Evolutionary conservation across 2,888 invertebrate genomes (phyloP).

Genomic region (Ferdinandea cuprea): DNA sequence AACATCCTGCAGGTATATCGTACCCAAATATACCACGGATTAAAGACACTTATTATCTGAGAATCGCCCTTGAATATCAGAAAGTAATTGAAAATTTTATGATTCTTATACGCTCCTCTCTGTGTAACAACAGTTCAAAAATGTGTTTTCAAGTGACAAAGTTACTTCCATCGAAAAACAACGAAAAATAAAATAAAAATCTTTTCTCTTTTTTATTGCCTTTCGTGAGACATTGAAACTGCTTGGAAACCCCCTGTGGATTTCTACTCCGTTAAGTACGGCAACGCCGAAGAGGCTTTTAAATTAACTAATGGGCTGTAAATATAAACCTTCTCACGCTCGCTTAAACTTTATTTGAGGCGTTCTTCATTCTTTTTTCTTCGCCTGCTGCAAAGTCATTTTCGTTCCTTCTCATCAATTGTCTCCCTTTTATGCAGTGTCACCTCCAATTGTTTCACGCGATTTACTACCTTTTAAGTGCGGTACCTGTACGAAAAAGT

Average conservation of each 20-base stretch:
- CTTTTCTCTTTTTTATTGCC: constrained; percentile 16
- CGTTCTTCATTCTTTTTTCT: background rate
- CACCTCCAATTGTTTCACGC: constrained; percentile 54
- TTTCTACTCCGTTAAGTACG: constrained; percentile 27
- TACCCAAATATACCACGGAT: no score
- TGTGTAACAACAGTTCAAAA: constrained; percentile 16
- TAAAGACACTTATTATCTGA: no score
- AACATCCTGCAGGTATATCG: no score
- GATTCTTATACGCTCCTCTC: no score
- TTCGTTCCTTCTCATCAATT: background rate
- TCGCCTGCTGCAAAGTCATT: background rate
- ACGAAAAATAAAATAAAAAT: constrained; percentile 6
- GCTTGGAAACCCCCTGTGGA: constrained; percentile 7
- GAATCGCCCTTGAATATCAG: constrained; percentile 5
- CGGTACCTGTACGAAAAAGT: constrained; percentile 26
- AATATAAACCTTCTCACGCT: constrained; percentile 44
- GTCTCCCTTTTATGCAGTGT: constrained; percentile 29
- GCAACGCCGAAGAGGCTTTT: constrained; percentile 20
- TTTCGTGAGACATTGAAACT: background rate
- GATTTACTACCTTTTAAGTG: constrained; percentile 39
- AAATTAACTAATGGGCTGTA: constrained; percentile 63
- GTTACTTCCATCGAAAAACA: constrained; percentile 7
- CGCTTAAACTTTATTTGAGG: constrained; percentile 42
- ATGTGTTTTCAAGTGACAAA: constrained; percentile 53
- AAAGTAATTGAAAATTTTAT: constrained; percentile 42